These are phyloP conservation scores for Heliconius ethilla DNA, from an alignment of 2,888 invertebrate species.

Conservation along the genomic window DNA sequence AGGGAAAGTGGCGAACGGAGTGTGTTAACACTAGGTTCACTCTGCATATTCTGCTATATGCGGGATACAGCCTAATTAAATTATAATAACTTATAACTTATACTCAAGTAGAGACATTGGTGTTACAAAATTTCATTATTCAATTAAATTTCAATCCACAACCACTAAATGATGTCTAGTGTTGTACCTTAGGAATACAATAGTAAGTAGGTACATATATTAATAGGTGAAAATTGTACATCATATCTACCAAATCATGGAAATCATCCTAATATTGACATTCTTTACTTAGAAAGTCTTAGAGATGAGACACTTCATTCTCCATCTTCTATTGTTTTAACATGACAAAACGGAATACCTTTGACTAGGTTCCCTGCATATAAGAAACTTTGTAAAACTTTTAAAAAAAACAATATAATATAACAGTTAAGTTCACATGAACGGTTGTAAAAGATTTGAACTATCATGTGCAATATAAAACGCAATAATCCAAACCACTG, in stretches of 20 bases:
- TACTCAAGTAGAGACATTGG: too few species aligned
- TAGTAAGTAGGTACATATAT: neutral
- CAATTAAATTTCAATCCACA: too few species aligned
- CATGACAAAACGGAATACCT: too few species aligned
- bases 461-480: neutral
- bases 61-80: too few species aligned
- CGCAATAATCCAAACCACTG: neutral
- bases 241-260: neutral
- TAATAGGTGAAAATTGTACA: neutral
- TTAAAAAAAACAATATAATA: neutral
- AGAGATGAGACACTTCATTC: neutral
- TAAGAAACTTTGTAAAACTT: neutral
- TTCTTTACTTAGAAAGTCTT: neutral
- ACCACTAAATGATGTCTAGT: neutral
- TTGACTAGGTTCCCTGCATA: too few species aligned
- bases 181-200: neutral
- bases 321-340: too few species aligned
- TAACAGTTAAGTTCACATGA: neutral
- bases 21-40: too few species aligned
- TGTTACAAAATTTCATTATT: too few species aligned
- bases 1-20: too few species aligned
- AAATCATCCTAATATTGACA: too few species aligned
- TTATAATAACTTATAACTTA: too few species aligned
- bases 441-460: neutral
- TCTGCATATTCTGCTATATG: too few species aligned